These are phyloP conservation scores for Eleginops maclovinus DNA, from an alignment of 2,113 vertebrate species.

Conservation along the genomic window DNA sequence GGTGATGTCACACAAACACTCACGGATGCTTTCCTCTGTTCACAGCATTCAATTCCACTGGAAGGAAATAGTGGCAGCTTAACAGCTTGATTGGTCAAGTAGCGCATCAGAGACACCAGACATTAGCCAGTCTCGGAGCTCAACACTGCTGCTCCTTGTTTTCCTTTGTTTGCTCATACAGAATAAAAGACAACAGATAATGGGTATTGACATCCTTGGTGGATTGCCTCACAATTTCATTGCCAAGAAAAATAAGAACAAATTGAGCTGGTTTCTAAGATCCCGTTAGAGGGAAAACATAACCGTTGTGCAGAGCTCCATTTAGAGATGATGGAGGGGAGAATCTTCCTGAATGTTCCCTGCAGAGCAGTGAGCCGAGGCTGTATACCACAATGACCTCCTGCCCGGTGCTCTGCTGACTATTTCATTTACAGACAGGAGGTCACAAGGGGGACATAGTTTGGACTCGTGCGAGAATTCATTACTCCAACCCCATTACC, in stretches of 20 bases:
- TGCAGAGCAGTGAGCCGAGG: constrained; percentile 41
- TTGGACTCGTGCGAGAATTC: constrained; percentile 76
- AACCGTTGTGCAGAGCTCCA: constrained; percentile 40
- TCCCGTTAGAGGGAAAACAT: constrained; percentile 30
- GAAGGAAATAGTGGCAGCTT: constrained; percentile 46
- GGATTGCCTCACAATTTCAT: constrained; percentile 58
- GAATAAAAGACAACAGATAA: constrained; percentile 63
- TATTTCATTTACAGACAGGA: constrained; percentile 79
- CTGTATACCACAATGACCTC: constrained; percentile 66
- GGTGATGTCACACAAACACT: constrained; percentile 53
- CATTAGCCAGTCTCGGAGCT: constrained; percentile 42
- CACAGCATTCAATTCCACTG: constrained; percentile 39
- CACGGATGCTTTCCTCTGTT: constrained; percentile 19
- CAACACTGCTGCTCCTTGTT: constrained; percentile 28
- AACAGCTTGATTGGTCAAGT: constrained; percentile 66
- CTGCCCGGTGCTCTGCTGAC: constrained; percentile 69
- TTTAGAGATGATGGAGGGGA: constrained; percentile 62
- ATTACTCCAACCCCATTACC: constrained; percentile 73
- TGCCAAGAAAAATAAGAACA: constrained; percentile 62
- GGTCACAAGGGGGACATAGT: constrained; percentile 73
- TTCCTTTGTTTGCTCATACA: constrained; percentile 53
- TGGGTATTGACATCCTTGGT: constrained; percentile 59
- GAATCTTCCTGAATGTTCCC: constrained; percentile 58
- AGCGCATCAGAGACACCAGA: constrained; percentile 53
- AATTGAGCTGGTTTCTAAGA: constrained; percentile 56